A percentile compares a stretch with the other conserved stretches of the same genome.
phyloP scores from a whole-genome alignment of 2,113 vertebrate species.

The Trichechus manatus region DNA sequence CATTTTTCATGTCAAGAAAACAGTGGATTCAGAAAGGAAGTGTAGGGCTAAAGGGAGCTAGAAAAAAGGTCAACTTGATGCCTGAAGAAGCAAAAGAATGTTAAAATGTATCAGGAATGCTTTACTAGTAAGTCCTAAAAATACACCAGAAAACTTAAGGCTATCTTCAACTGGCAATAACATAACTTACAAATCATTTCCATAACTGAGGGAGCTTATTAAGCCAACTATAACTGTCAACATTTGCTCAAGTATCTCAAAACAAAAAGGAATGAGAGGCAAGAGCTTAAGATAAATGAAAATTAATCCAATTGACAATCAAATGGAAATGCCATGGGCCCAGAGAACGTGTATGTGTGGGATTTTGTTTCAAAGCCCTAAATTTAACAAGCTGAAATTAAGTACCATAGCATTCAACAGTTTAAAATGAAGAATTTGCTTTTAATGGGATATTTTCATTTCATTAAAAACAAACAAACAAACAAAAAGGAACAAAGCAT shows the following conservation, averaged over 20 bases:
- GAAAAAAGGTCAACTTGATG: constrained; percentile 80
- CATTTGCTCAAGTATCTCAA: constrained; percentile 80
- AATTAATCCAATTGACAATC: constrained; percentile 83
- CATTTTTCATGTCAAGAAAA: constrained; percentile 81
- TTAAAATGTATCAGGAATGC: constrained; percentile 67
- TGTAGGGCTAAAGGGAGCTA: constrained; percentile 59
- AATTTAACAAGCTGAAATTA: constrained; percentile 78
- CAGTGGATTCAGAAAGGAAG: constrained; percentile 74
- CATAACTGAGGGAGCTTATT: constrained; percentile 77
- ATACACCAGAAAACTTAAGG: constrained; percentile 64
- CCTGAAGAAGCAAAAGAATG: constrained; percentile 73
- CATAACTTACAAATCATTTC: constrained; percentile 77
- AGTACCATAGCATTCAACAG: constrained; percentile 64
- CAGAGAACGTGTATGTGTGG: constrained; percentile 59
- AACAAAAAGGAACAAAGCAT: constrained; percentile 49
- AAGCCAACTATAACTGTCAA: constrained; percentile 80
- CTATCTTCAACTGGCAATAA: constrained; percentile 66
- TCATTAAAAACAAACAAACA: neutral
- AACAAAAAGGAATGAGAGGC: constrained; percentile 78
- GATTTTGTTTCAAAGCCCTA: constrained; percentile 77
- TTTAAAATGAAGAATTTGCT: constrained; percentile 69
- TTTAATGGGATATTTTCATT: constrained; percentile 73
- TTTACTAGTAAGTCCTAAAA: constrained; percentile 66
- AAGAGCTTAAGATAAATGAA: constrained; percentile 79
- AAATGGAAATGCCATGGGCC: constrained; percentile 77